Conservation (phyloP, 1,140 invertebrate species). For the Drosophila willistoni region DNA sequence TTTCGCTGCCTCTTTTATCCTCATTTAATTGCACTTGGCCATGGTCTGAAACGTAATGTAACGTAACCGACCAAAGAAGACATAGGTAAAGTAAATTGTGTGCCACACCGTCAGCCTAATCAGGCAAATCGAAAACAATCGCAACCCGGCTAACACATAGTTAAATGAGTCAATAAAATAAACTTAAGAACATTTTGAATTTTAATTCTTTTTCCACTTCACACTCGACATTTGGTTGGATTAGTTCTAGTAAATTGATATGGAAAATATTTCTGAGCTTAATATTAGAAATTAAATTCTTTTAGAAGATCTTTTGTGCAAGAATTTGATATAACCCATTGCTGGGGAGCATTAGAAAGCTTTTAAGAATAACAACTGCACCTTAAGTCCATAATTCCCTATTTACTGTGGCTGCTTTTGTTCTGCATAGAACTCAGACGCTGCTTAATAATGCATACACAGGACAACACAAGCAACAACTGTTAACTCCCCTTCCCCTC, state of each 20-base stretch:
- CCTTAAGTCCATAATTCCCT: background rate
- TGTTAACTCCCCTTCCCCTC: background rate
- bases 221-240: too few relatives aligned
- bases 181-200: too few relatives aligned
- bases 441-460: background rate
- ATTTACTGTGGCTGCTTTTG: background rate
- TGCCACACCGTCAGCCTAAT: background rate
- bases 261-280: too few relatives aligned
- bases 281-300: too few relatives aligned
- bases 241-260: too few relatives aligned
- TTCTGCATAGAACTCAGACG: constrained; percentile 1
- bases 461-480: background rate
- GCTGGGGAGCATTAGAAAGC: background rate
- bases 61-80: background rate
- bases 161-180: too few relatives aligned
- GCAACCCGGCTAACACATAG: background rate
- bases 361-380: background rate
- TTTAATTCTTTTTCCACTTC: too few relatives aligned
- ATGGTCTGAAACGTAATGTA: background rate
- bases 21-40: constrained; percentile 22
- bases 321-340: background rate
- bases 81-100: background rate
- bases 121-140: background rate
- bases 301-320: too few relatives aligned
- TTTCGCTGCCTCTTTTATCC: background rate